Conservation (phyloP, 2,113 vertebrate species). For the Lamprotornis superbus region DNA sequence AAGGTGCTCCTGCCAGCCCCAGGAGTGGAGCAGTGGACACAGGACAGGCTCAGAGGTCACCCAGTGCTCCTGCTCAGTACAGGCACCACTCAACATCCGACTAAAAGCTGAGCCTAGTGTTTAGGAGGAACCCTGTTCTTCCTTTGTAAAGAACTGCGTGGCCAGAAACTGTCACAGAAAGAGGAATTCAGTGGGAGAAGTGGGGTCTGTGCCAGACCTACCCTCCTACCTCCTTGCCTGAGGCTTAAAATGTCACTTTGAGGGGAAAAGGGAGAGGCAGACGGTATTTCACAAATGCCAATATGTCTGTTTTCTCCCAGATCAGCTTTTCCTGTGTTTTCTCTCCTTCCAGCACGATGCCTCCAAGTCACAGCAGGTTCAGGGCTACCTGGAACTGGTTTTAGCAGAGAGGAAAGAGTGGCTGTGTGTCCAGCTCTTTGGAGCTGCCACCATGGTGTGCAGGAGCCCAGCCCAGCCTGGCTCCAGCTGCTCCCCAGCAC, state of each 20-base stretch:
- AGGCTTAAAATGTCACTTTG: neutral
- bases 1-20: too few species aligned
- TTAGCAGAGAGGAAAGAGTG: rapidly evolving
- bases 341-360: neutral
- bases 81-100: rapidly evolving
- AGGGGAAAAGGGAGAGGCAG: neutral
- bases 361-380: neutral
- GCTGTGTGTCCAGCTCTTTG: neutral
- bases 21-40: neutral
- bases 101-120: neutral
- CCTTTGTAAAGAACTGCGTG: neutral
- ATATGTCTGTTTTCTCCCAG: neutral
- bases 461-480: neutral
- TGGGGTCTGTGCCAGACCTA: neutral
- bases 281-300: neutral
- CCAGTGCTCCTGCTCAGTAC: neutral
- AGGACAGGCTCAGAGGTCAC: neutral
- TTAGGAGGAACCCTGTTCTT: neutral
- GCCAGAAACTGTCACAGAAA: neutral
- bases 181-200: neutral
- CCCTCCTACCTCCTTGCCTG: neutral
- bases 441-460: neutral
- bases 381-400: neutral
- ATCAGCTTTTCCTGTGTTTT: neutral
- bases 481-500: neutral